Conservation (phyloP, 2,797 vertebrate genomes). For the Pseudocheirus occidentalis region DNA sequence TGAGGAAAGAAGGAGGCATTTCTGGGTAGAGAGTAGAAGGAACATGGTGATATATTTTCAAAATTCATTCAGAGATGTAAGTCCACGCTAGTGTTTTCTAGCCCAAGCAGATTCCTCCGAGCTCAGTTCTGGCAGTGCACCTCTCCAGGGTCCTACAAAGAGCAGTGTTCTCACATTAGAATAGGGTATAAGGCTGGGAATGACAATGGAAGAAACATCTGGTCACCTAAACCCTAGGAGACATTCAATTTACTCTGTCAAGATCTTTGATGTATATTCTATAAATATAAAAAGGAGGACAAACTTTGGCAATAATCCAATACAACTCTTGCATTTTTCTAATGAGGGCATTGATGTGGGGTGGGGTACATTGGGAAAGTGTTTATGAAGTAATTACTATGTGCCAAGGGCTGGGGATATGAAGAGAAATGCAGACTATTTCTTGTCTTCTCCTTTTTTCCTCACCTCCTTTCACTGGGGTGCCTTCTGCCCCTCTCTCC, state of each 20-base stretch:
- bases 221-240: neutral
- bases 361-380: neutral
- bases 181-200: neutral
- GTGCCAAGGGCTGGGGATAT: neutral
- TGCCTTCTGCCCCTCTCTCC: neutral
- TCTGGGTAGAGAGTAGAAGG: neutral
- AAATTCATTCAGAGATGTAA: neutral
- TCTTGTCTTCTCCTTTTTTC: neutral
- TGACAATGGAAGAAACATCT: neutral
- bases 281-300: neutral
- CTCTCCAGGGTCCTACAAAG: neutral
- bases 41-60: neutral
- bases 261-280: neutral
- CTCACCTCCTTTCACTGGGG: neutral
- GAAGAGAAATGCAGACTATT: neutral
- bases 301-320: neutral
- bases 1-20: neutral
- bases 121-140: neutral
- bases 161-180: neutral
- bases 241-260: neutral
- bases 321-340: neutral
- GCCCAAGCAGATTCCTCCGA: neutral
- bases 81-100: neutral
- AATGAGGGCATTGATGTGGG: neutral
- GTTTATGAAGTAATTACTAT: neutral